Evolutionary conservation across 1,140 invertebrate genomes (phyloP), one percentile per base, ranked within the genome.

Genomic region (Drosophila navojoa): DNA sequence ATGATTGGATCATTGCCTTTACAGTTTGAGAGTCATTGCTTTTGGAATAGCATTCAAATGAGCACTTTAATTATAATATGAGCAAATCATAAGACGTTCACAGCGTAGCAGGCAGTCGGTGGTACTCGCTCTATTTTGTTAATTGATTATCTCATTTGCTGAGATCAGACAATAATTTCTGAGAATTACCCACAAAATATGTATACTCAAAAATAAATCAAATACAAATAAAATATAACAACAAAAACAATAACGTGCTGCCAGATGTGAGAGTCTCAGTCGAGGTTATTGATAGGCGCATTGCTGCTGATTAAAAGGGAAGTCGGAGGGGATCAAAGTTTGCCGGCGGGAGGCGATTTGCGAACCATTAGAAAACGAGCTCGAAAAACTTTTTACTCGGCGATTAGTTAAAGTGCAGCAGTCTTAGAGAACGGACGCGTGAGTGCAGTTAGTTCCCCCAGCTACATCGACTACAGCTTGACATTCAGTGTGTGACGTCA

Each of bases 351-450:
- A 71, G 49, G 76, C 54, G 49, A 71, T 64, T 71, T 76, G 50
- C 52, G 50, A 52, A 47, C 42, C 44, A 45, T 54, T 67, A 42
- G 38, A 42, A 62, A 55, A 59, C 64, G 68, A 32, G 53, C 53
- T 72, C 68, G 58, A 1, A 67, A 59, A 53, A 47, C 7, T 38
- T 38, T 66, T 61, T 44, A 62, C 27, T 44, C 44, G 25, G n/a
- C 59, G 58, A 52, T 77, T 80, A 87, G 84, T 87, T 57, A 53
- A 84, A 90, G 59, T 90, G 84, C 84, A 87, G 69, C 80, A 71
- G 50, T 64, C 60, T 67, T n/a, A n/a, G 47, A 54, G 77, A 54
- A 32, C 73, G 77, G 80, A 84, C 85, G 82, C 76, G 44, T 61
- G 66, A 78, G 44, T 60, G 64, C 27, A 29, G 32, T 7, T 55